These are phyloP conservation scores for Xylophagus ater DNA, from an alignment of 2,888 invertebrate species.

Conservation along the genomic window DNA sequence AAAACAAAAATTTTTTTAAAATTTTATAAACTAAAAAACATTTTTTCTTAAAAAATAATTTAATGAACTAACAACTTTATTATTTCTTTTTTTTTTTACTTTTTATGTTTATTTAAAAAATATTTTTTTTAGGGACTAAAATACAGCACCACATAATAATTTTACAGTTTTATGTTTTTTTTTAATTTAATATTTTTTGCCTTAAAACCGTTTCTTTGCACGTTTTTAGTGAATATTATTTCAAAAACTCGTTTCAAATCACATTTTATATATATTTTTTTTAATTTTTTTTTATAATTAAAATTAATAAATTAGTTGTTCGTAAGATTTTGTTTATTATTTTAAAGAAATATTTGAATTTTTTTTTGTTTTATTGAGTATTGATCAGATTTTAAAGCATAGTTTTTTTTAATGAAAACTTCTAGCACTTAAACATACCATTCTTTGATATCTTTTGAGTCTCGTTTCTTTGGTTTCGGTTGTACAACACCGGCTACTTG, in stretches of 20 bases:
- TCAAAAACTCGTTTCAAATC: no score
- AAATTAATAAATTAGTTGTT: no score
- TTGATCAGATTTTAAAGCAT: constrained; percentile 1
- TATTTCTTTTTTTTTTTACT: constrained; percentile 3
- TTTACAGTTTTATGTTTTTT: constrained; percentile 9
- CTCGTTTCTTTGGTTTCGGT: constrained; percentile 54
- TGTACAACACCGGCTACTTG: constrained; percentile 39
- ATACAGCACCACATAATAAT: constrained; percentile 17
- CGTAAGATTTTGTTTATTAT: not conserved
- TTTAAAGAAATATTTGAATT: not conserved
- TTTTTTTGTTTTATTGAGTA: constrained; percentile 1
- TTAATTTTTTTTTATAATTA: no score
- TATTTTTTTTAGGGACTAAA: constrained; percentile 15
- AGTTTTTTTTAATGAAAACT: not conserved
- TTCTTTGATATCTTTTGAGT: constrained; percentile 86
- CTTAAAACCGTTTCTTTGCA: no score
- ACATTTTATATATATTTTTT: no score
- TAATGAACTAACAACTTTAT: not conserved
- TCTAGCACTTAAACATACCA: constrained; percentile 72
- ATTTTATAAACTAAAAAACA: not conserved
- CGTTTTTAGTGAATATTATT: no score
- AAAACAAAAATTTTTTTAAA: constrained; percentile 2
- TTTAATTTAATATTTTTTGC: constrained; percentile 2
- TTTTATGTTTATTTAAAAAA: constrained; percentile 9
- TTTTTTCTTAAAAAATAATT: not conserved